Base-by-base conservation (phyloP, 1,140 invertebrate genomes). In the Drosophila orena region DNA sequence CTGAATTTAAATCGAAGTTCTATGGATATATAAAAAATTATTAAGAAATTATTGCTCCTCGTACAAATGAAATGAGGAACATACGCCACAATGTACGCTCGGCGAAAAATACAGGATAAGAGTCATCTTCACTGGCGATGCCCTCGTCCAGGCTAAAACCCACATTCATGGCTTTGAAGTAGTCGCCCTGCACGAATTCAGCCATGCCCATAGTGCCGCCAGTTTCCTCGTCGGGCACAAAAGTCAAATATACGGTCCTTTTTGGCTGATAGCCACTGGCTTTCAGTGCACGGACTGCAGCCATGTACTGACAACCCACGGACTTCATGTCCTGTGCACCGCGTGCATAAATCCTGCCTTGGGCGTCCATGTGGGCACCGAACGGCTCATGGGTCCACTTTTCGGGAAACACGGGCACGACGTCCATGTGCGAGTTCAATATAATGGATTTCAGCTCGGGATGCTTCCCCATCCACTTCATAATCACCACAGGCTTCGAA, bases 201-300 rank as follows among this genome's bases (percentile, higher is more conserved):
- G 94, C 93, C 97, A 99, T 98, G 17, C 97, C 98, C 50, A 95
- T 93, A 11, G 93, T 85, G 2, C 97, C 97, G 1, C 98, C 98
- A 69, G 97, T 95, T 94, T 99, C 98, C 93, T 99, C 98, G 93
- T 99, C 98, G 81, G 97, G 96, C 24, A 97, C 96, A 94, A 97
- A 98, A 4, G 94, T 94, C 10, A 98, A 76, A 85, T 96, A 95
- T 11, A 97, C 83, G 3, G 96, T 97, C 60, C 96, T 93, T 59
- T 94, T 93, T n/a, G 95, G 93, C 56, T 79, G 88, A 3, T 94
- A 90, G 3, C 94, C 95, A 27, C 94, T 89, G 10, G 92, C 81
- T 79, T 95, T 96, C 7, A 97, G 90, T 35, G 93, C 90, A 61
- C 95, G 93, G 4, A 97, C 93, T 7, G 97, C 96, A 80, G 97